phyloP scores from a whole-genome alignment of 2,888 invertebrate genomes.

The Pseudanteris insignis region DNA sequence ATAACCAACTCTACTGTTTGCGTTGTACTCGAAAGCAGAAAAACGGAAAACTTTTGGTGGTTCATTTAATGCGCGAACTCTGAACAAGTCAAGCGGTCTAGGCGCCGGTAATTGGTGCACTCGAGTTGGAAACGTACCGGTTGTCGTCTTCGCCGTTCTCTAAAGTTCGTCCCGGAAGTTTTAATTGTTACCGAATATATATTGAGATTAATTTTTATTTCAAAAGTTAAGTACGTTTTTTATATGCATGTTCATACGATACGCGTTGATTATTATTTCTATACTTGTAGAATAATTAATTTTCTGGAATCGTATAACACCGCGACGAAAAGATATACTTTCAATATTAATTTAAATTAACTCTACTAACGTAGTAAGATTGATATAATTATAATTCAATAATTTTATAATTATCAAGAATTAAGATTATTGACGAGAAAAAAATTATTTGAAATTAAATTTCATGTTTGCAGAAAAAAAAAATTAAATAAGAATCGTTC shows the following conservation, averaged over 20 bases:
- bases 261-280: too few species aligned
- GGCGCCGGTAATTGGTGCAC: conserved; percentile 41
- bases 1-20: conserved; percentile 28
- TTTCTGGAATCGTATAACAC: too few species aligned
- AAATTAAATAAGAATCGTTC: too few species aligned
- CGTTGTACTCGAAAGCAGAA: conserved; percentile 36
- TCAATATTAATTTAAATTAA: too few species aligned
- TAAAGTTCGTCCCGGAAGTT: conserved; percentile 31
- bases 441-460: too few species aligned
- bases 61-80: conserved; percentile 39
- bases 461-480: too few species aligned
- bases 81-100: conserved; percentile 38
- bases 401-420: too few species aligned
- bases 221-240: conserved; percentile 14
- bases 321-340: too few species aligned
- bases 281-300: too few species aligned
- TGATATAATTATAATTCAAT: too few species aligned
- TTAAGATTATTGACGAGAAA: too few species aligned
- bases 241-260: conserved; percentile 3
- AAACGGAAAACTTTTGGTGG: conserved; percentile 41
- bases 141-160: conserved; percentile 34
- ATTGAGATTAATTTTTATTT: conserved; percentile 22
- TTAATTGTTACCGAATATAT: conserved; percentile 37
- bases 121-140: conserved; percentile 41
- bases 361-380: too few species aligned